These are phyloP conservation scores for Lasioglossum zephyrum DNA, from an alignment of 2,888 invertebrate species.

Conservation along the genomic window DNA sequence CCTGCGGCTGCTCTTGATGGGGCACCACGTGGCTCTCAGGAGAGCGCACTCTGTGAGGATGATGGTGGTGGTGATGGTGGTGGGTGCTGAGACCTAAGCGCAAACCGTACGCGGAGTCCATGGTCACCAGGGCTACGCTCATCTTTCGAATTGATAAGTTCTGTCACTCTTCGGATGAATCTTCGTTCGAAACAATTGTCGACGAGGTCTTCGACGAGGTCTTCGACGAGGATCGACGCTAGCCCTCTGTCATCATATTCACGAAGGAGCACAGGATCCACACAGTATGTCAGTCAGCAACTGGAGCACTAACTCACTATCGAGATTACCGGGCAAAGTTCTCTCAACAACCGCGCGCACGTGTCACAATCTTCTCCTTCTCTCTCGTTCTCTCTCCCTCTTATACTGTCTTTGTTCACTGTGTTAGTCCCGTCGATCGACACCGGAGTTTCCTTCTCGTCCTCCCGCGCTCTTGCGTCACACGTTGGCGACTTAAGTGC, in stretches of 20 bases:
- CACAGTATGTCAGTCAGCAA: slow-evolving; percentile 39
- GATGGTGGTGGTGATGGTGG: slow-evolving; percentile 71
- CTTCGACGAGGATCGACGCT: neutral
- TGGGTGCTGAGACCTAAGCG: slow-evolving; percentile 71
- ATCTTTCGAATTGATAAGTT: slow-evolving; percentile 60
- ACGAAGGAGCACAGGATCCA: slow-evolving; percentile 18
- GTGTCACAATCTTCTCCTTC: slow-evolving; percentile 40
- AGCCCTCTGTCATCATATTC: slow-evolving; percentile 39
- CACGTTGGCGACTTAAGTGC: neutral
- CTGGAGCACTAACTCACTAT: slow-evolving; percentile 31
- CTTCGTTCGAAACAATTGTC: neutral
- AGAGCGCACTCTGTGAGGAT: slow-evolving; percentile 64
- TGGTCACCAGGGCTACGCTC: slow-evolving; percentile 80
- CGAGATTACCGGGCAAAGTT: neutral
- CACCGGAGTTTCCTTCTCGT: neutral
- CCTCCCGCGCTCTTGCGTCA: slow-evolving; percentile 20
- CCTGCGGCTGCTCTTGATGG: slow-evolving; percentile 66
- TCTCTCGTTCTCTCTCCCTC: neutral
- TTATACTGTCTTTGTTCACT: slow-evolving; percentile 7
- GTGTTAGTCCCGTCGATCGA: slow-evolving; percentile 10
- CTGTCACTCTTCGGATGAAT: neutral
- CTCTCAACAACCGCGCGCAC: neutral
- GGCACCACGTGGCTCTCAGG: slow-evolving; percentile 59
- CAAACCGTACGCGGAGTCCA: slow-evolving; percentile 79
- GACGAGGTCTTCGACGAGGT: neutral